phyloP scores from a whole-genome alignment of 2,797 vertebrate species.

The Crocidura indochinensis region DNA sequence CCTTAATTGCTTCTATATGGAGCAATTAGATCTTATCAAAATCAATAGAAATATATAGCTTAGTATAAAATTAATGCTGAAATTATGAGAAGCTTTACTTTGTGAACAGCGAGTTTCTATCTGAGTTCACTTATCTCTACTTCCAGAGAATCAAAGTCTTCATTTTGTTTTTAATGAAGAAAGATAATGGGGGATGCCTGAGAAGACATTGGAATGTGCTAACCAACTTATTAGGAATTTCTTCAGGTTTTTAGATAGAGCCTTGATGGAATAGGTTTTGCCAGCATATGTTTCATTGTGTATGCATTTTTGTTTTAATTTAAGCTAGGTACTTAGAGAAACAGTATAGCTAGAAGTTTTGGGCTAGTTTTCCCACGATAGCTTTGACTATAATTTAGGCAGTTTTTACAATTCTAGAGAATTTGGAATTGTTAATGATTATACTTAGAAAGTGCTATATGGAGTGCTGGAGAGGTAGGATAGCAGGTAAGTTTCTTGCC shows the following conservation, averaged over 20 bases:
- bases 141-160: slow-evolving; percentile 12
- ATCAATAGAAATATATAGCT: no score
- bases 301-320: slow-evolving; percentile 1
- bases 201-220: no score
- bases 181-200: background rate
- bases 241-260: background rate
- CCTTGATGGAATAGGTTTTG: background rate
- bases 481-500: no score
- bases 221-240: background rate
- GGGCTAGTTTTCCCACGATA: background rate
- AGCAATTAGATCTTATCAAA: no score
- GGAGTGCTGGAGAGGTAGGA: no score
- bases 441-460: background rate
- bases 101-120: background rate
- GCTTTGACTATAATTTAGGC: background rate
- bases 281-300: background rate
- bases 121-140: background rate
- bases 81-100: background rate
- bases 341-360: background rate
- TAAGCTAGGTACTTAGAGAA: background rate
- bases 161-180: background rate
- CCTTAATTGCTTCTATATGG: no score
- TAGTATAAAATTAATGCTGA: background rate
- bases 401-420: background rate
- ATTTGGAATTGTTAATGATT: background rate